phyloP scores from a whole-genome alignment of 2,113 vertebrate species.

The Cyprinodon brontotheroides region DNA sequence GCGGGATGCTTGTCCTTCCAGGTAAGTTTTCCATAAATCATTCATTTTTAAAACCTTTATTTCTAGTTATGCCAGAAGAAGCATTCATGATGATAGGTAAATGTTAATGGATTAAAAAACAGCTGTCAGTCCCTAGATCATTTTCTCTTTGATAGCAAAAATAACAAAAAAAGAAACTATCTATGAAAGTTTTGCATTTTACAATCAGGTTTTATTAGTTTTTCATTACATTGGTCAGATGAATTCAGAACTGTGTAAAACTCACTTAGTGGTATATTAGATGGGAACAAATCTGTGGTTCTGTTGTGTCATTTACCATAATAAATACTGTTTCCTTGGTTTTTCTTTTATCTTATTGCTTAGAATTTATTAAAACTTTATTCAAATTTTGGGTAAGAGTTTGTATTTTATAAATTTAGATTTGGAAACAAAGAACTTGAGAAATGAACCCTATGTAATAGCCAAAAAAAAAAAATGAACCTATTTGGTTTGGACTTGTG shows the following conservation, averaged over 20 bases:
- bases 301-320: too few species aligned
- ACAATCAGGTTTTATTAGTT: too few species aligned
- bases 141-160: not conserved
- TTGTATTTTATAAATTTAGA: too few species aligned
- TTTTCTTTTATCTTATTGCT: too few species aligned
- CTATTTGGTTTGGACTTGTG: too few species aligned
- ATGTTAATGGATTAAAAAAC: not conserved
- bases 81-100: not conserved
- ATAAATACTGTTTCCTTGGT: too few species aligned
- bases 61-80: not conserved
- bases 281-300: not conserved
- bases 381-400: too few species aligned
- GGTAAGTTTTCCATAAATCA: conserved; percentile 62
- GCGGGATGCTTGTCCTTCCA: conserved; percentile 83
- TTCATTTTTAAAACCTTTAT: not conserved
- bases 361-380: too few species aligned
- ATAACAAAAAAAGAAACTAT: not conserved
- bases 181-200: not conserved
- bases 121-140: not conserved
- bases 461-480: too few species aligned
- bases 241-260: not conserved
- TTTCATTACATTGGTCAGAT: not conserved
- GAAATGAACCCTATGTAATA: too few species aligned
- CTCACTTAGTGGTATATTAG: not conserved
- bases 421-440: too few species aligned